phyloP scores from a whole-genome alignment of 2,888 invertebrate species.

The Hoplodrina blanda region DNA sequence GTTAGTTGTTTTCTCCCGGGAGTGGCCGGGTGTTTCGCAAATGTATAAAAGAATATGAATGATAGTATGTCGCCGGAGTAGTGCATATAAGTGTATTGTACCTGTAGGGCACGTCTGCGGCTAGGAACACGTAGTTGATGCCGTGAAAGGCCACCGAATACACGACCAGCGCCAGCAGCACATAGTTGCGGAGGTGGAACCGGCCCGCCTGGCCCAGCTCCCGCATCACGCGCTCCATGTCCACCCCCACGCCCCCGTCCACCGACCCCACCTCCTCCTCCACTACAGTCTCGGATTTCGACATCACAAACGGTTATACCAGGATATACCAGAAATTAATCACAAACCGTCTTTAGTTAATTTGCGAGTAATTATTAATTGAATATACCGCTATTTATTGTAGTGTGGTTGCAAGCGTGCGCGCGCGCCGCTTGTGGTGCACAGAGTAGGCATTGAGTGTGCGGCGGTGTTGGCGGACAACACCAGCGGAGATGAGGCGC shows the following conservation, averaged over 20 bases:
- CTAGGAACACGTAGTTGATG: neutral
- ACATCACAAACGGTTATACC: slow-evolving; percentile 42
- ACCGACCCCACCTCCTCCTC: slow-evolving; percentile 75
- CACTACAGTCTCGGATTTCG: slow-evolving; percentile 46
- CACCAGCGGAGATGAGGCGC: slow-evolving; percentile 16
- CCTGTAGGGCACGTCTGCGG: neutral
- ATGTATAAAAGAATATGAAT: too few relatives aligned
- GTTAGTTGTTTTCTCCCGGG: too few relatives aligned
- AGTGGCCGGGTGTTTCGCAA: too few relatives aligned
- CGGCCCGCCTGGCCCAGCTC: slow-evolving; percentile 82
- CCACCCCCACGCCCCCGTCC: slow-evolving; percentile 67
- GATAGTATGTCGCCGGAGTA: too few relatives aligned
- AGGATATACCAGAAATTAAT: neutral
- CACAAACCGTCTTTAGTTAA: neutral
- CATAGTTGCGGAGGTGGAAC: slow-evolving; percentile 70
- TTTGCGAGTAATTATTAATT: slow-evolving; percentile 8
- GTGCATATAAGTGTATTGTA: neutral
- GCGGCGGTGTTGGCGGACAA: neutral
- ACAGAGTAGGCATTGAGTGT: slow-evolving; percentile 19
- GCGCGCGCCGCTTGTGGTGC: slow-evolving; percentile 40
- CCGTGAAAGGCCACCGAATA: neutral
- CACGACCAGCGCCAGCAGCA: neutral
- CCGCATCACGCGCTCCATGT: slow-evolving; percentile 80
- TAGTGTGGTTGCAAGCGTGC: slow-evolving; percentile 11
- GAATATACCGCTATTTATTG: neutral